phyloP scores from a whole-genome alignment of 2,888 invertebrate species.

The Torymus aiolomorphi region DNA sequence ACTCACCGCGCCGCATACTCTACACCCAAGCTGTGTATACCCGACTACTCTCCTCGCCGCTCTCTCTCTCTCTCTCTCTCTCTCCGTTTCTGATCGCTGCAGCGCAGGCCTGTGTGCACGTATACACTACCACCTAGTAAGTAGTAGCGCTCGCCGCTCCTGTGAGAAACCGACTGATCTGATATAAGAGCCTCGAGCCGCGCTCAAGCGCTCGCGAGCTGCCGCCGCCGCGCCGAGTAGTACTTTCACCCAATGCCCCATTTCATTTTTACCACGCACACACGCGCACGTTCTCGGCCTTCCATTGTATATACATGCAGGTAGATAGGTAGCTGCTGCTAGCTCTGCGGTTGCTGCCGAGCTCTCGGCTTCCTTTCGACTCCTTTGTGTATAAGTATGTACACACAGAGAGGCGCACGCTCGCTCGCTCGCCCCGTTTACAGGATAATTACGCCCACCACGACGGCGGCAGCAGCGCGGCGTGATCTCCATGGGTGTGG shows the following conservation, averaged over 20 bases:
- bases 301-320: too few relatives aligned
- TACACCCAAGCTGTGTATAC: too few relatives aligned
- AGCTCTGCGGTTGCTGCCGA: background rate
- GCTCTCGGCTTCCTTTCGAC: slow-evolving; percentile 49
- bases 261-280: slow-evolving; percentile 74
- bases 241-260: slow-evolving; percentile 77
- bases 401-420: background rate
- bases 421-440: slow-evolving; percentile 32
- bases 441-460: slow-evolving; percentile 54
- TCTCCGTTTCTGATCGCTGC: too few relatives aligned
- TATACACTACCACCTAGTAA: background rate
- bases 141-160: slow-evolving; percentile 52
- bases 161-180: slow-evolving; percentile 68
- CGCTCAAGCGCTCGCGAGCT: slow-evolving; percentile 48
- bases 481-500: too few relatives aligned
- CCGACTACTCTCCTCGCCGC: too few relatives aligned
- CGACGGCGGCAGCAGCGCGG: background rate
- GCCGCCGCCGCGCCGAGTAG: slow-evolving; percentile 56
- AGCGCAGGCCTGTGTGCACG: too few relatives aligned
- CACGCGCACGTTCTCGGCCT: slow-evolving; percentile 12
- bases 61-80: too few relatives aligned
- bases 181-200: slow-evolving; percentile 68
- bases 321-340: too few relatives aligned
- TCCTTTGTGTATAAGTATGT: background rate
- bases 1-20: too few relatives aligned